phyloP scores from a whole-genome alignment of 2,888 invertebrate species.

The Chrysolina oricalcia region DNA sequence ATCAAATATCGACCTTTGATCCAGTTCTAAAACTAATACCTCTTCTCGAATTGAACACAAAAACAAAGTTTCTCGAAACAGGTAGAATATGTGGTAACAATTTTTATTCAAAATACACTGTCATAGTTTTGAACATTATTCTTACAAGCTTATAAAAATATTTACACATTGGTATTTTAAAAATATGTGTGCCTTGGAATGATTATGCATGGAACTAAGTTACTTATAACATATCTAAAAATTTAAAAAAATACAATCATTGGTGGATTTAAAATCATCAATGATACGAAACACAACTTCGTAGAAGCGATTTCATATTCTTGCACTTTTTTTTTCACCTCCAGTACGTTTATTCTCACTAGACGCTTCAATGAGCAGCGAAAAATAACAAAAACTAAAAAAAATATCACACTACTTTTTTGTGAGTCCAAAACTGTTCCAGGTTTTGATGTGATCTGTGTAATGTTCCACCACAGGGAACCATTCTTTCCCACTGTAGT shows the following conservation, averaged over 20 bases:
- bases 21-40: too few species aligned
- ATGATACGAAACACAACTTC: background rate
- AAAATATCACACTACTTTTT: conserved; percentile 63
- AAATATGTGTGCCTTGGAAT: background rate
- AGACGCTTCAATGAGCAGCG: background rate
- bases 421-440: conserved; percentile 80
- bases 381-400: background rate
- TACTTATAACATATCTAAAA: background rate
- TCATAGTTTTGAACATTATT: too few species aligned
- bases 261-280: background rate
- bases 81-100: too few species aligned
- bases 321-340: background rate
- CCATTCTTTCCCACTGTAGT: conserved; percentile 87
- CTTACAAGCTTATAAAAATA: too few species aligned
- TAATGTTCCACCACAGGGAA: conserved; percentile 79
- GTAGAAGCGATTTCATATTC: background rate
- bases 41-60: too few species aligned
- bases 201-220: background rate
- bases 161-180: too few species aligned
- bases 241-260: background rate
- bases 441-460: conserved; percentile 79
- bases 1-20: too few species aligned
- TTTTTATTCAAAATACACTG: too few species aligned
- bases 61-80: too few species aligned
- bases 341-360: background rate